A percentile compares a stretch with the other conserved stretches of the same genome.
Evolutionary conservation across 2,888 invertebrate genomes (phyloP).

Genomic region (Lycia hirtaria): DNA sequence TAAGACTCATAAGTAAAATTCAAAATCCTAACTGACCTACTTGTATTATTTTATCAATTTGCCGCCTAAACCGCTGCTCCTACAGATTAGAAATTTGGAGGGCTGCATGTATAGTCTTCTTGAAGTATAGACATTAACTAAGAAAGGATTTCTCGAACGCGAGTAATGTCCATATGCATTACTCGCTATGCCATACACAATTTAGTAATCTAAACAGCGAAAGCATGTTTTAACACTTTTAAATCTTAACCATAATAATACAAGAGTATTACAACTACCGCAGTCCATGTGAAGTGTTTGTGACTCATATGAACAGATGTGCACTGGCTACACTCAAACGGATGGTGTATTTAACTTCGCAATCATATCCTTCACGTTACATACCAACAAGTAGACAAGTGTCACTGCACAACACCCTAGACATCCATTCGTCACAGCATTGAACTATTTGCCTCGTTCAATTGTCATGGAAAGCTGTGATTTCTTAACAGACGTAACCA

Average conservation of each 20-base stretch:
- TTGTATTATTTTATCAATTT: too few relatives aligned
- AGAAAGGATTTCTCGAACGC: too few relatives aligned
- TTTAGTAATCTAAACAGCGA: background rate
- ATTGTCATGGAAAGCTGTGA: slow-evolving; percentile 23
- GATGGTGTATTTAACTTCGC: slow-evolving; percentile 12
- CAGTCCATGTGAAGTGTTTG: background rate
- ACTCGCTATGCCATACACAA: too few relatives aligned
- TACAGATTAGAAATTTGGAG: too few relatives aligned
- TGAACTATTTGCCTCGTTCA: slow-evolving; percentile 29
- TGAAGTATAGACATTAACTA: too few relatives aligned
- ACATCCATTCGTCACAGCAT: slow-evolving; percentile 22
- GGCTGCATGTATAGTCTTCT: too few relatives aligned
- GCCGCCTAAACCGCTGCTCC: too few relatives aligned
- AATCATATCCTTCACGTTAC: slow-evolving; percentile 9
- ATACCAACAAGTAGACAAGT: slow-evolving; percentile 7
- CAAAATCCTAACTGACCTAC: too few relatives aligned
- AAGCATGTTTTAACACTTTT: background rate
- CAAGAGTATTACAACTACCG: background rate
- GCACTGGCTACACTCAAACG: slow-evolving; percentile 6
- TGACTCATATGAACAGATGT: slow-evolving; percentile 20
- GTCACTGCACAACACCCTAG: slow-evolving; percentile 17
- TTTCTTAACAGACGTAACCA: slow-evolving; percentile 14
- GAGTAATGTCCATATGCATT: too few relatives aligned
- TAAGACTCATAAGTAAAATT: too few relatives aligned
- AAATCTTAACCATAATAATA: background rate